phyloP scores from a whole-genome alignment of 1,140 invertebrate species.

The Ylistrum balloti region DNA sequence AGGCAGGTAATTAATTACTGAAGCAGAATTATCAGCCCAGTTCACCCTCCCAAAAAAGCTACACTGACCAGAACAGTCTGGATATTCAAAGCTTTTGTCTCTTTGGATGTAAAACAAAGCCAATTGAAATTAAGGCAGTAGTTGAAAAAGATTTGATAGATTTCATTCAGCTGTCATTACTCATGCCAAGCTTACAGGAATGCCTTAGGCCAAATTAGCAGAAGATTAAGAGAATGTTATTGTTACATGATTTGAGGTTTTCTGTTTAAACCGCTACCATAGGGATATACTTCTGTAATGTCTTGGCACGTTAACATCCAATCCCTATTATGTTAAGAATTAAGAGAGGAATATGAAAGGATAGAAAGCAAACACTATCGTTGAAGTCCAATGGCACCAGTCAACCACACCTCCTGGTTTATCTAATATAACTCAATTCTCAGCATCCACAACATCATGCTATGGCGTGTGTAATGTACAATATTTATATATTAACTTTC shows the following conservation, averaged over 20 bases:
- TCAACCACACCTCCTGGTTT: conserved; percentile 12
- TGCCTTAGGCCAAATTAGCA: neutral
- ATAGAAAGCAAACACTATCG: conserved; percentile 24
- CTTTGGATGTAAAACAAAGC: too few relatives aligned
- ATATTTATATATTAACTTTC: conserved; percentile 12
- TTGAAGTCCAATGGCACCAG: conserved; percentile 37
- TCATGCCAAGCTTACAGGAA: conserved; percentile 18
- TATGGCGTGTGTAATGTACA: neutral
- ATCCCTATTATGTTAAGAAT: conserved; percentile 26
- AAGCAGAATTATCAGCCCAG: neutral
- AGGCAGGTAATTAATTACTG: neutral
- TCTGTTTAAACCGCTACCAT: conserved; percentile 5
- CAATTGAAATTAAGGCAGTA: neutral
- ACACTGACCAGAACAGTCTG: too few relatives aligned
- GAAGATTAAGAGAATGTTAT: neutral
- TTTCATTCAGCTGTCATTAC: neutral
- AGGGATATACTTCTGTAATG: conserved; percentile 20
- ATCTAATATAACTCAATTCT: neutral
- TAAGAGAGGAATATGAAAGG: conserved; percentile 19
- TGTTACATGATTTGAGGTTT: neutral
- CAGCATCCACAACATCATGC: neutral
- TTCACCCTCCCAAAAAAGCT: too few relatives aligned
- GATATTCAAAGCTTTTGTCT: too few relatives aligned
- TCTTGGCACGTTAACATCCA: conserved; percentile 2
- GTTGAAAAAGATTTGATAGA: neutral